Percentiles rank a stretch among this genome's conserved stretches.
Evolutionary conservation across 2,113 vertebrate genomes (phyloP).

Genomic region (Thamnaconus septentrionalis): DNA sequence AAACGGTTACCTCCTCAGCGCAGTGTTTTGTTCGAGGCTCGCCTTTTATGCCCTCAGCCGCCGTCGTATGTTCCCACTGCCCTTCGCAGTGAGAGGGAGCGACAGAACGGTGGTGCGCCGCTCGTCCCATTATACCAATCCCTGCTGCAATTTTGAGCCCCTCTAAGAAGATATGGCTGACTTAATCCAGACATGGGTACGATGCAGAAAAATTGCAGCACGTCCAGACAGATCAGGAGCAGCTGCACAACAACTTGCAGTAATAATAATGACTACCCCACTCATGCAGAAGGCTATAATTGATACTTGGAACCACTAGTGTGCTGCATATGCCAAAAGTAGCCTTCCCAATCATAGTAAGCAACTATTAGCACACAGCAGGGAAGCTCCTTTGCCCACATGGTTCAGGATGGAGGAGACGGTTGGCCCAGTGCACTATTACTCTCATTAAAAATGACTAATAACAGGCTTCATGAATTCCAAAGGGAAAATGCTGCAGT

Average conservation of each 20-base stretch:
- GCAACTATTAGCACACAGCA: constrained; percentile 45
- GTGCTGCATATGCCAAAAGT: constrained; percentile 9
- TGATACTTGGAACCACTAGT: constrained; percentile 2
- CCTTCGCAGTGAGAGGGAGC: constrained; percentile 6
- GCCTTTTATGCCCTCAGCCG: constrained; percentile 10
- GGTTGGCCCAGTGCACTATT: neutral
- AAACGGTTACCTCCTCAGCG: constrained; percentile 6
- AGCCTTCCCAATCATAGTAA: constrained; percentile 11
- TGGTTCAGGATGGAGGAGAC: constrained; percentile 11
- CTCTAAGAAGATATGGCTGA: constrained; percentile 14
- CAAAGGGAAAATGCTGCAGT: neutral
- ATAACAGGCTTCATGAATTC: constrained; percentile 12
- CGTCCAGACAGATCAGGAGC: constrained; percentile 11
- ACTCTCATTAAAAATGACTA: constrained; percentile 29
- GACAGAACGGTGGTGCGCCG: constrained; percentile 5
- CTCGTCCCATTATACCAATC: constrained; percentile 36
- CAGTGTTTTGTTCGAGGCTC: neutral
- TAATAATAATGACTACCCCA: constrained; percentile 14
- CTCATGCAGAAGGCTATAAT: constrained; percentile 8
- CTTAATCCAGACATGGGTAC: constrained; percentile 5
- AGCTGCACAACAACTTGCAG: constrained; percentile 3
- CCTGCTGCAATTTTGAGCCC: constrained; percentile 32
- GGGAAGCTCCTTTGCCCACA: constrained; percentile 17
- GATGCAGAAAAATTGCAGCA: constrained; percentile 19
- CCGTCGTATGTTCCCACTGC: constrained; percentile 33